Percentiles rank a stretch among this genome's conserved stretches.
Evolutionary conservation across 2,797 vertebrate genomes (phyloP).

Genomic region (Peromyscus eremicus): DNA sequence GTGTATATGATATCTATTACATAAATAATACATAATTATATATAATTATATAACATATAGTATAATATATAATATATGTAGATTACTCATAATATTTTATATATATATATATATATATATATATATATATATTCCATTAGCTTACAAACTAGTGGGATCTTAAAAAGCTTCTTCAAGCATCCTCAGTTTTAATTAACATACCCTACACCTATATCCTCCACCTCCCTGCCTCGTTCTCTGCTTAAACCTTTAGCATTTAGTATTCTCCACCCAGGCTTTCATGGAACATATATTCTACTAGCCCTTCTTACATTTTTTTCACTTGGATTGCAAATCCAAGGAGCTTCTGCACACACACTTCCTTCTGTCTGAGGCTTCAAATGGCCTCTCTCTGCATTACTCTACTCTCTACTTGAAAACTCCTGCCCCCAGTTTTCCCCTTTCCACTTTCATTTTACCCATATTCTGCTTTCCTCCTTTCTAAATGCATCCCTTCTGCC

Average conservation of each 20-base stretch:
- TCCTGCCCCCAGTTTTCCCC: not conserved
- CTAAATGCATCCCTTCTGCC: not conserved
- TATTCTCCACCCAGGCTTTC: not conserved
- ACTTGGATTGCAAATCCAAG: not conserved
- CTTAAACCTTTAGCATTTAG: not conserved
- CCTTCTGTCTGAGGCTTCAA: not conserved
- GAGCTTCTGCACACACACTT: not conserved
- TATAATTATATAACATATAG: no score
- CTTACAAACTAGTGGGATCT: no score
- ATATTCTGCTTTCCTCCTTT: not conserved
- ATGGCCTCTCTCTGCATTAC: not conserved
- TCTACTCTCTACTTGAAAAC: not conserved
- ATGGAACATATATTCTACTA: not conserved
- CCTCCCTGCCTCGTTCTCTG: not conserved
- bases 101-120: no score
- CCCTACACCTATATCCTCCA: not conserved
- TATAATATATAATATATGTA: no score
- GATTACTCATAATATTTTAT: no score
- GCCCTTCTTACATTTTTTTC: not conserved
- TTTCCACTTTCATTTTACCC: not conserved
- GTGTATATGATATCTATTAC: no score
- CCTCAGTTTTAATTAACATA: not conserved
- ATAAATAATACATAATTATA: no score
- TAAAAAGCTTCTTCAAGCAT: no score
- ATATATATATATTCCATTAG: no score